Evolutionary conservation across 2,888 invertebrate species (phyloP), one percentile per base, ranked within the genome.

Genomic region (Abscondita cerata): DNA sequence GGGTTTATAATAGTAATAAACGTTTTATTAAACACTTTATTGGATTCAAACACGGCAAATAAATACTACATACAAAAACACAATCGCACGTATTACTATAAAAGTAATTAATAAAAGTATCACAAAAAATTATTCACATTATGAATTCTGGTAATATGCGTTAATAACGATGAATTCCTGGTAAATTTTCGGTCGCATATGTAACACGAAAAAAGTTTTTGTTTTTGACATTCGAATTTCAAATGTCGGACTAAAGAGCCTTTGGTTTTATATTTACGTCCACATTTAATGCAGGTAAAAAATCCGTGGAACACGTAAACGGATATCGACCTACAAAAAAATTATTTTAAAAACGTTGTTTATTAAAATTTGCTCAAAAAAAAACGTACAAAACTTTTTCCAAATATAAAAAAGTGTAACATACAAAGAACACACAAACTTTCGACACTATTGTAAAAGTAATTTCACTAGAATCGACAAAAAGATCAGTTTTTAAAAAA

Each of bases 221-320:
- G 50, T 44, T 57, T 57, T 12, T 4, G 8, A 69, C 87, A 87
- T 70, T 87, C 86, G 68, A 83, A 82, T 56, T 81, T 82, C 64
- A 84, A 69, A 68, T 86, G 86, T n/a, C 84, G 81, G 57, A 81
- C 81, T 9, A 75, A 48, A 4, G 72, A 71, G 40, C 71, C 69
- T 59, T 70, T 72, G 41, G 71, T 71, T 59, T 70, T 75, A 58
- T 75, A 76, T 9, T 65, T 76, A 68, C 76, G 78, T 33, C 73
- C 70, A 72, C 80, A 80, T 52, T 70, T 71, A 20, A 69, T 65
- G 58, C 80, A 80, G 15, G 72, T 74, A 67, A 55, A 60, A 13
- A 36, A 20, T 36, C 55, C 55, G 3, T 48, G 46, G 15, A 13
- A 34, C 15, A 44, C 11, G 33, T 19, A 47, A 15, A 15, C 9